phyloP scores from a whole-genome alignment of 2,797 vertebrate genomes.

The Eutrigla gurnardus region DNA sequence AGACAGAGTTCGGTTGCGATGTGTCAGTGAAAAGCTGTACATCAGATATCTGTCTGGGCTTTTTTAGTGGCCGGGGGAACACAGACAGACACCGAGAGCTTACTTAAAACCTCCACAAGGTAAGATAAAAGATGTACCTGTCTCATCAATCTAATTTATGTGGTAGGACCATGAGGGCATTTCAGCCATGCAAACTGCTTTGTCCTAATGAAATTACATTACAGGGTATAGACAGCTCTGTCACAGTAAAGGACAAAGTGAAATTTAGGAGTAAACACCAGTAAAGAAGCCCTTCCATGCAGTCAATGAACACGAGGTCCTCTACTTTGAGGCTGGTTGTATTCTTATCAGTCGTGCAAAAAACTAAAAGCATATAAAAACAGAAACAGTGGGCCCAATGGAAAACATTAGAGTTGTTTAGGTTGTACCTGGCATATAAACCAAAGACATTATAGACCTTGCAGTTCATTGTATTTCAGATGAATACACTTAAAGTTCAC shows the following conservation, averaged over 20 bases:
- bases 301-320: background rate
- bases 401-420: slow-evolving; percentile 18
- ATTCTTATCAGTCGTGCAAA: slow-evolving; percentile 3
- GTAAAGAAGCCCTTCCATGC: background rate
- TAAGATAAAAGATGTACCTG: background rate
- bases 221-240: slow-evolving; percentile 9
- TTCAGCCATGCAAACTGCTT: slow-evolving; percentile 10
- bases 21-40: slow-evolving; percentile 41
- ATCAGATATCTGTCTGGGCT: slow-evolving; percentile 31
- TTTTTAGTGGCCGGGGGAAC: slow-evolving; percentile 14
- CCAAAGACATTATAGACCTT: slow-evolving; percentile 5
- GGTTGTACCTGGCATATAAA: background rate
- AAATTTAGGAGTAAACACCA: slow-evolving; percentile 8
- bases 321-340: background rate
- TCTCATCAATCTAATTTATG: slow-evolving; percentile 31
- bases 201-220: slow-evolving; percentile 21
- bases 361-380: background rate
- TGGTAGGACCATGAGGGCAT: background rate
- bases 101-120: background rate
- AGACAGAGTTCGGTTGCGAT: slow-evolving; percentile 41
- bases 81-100: slow-evolving; percentile 4
- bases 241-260: slow-evolving; percentile 25
- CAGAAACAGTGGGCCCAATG: slow-evolving; percentile 19
- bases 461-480: slow-evolving; percentile 16
- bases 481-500: slow-evolving; percentile 14